Evolutionary conservation across 2,113 vertebrate species (phyloP).

Genomic region (Nesoenas mayeri): DNA sequence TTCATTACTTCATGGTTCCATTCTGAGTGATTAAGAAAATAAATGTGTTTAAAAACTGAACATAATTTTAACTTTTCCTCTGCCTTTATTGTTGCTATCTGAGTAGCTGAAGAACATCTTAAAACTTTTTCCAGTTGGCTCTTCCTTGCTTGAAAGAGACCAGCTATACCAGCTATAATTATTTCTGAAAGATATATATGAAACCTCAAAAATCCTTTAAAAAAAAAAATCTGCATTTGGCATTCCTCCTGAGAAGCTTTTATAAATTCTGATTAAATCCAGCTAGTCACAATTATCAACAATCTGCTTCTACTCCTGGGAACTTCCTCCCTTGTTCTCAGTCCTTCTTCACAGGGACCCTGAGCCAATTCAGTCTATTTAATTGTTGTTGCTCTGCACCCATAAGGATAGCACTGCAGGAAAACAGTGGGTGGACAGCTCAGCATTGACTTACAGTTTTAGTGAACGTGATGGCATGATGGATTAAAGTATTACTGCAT

Average conservation of each 20-base stretch:
- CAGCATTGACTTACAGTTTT: conserved; percentile 17
- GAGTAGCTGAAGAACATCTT: background rate
- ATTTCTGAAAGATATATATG: background rate
- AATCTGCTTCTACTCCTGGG: background rate
- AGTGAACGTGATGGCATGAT: conserved; percentile 2
- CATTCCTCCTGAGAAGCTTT: background rate
- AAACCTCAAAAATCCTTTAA: background rate
- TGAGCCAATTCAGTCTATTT: conserved; percentile 1
- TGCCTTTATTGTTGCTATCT: background rate
- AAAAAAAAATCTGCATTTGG: background rate
- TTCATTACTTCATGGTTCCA: background rate
- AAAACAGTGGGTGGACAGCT: background rate
- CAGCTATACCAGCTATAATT: background rate
- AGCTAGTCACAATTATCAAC: conserved; percentile 7
- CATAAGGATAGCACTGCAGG: background rate
- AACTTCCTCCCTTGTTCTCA: background rate
- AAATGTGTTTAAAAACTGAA: background rate
- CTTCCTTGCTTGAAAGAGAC: background rate
- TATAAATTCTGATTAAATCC: conserved; percentile 32
- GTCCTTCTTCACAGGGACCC: conserved; percentile 7
- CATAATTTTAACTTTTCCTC: background rate
- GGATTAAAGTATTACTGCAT: conserved; percentile 6
- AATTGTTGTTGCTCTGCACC: conserved; percentile 31
- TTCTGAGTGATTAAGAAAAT: background rate
- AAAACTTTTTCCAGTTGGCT: background rate